These are phyloP conservation scores for Turnix velox DNA, from an alignment of 2,113 vertebrate species.

Conservation along the genomic window DNA sequence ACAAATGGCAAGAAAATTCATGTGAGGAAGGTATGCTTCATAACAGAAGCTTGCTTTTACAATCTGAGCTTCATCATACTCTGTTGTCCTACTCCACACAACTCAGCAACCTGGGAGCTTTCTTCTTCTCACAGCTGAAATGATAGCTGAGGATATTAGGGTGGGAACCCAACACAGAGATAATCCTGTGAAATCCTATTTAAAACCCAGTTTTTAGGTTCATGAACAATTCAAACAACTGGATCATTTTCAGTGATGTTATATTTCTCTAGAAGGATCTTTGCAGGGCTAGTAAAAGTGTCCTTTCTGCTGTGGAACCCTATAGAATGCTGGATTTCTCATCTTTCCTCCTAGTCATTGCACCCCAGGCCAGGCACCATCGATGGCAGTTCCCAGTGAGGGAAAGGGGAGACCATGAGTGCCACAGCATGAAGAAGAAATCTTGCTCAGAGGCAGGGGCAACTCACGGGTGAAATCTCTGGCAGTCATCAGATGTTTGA, in stretches of 20 bases:
- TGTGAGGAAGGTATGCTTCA: background rate
- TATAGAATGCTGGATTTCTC: background rate
- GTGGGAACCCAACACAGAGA: background rate
- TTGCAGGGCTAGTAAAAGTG: background rate
- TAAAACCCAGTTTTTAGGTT: background rate
- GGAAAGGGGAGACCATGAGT: background rate
- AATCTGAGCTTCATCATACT: background rate
- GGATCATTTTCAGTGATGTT: background rate
- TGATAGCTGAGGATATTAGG: background rate
- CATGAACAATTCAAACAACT: background rate
- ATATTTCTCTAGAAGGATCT: background rate
- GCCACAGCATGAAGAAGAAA: background rate
- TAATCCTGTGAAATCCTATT: background rate
- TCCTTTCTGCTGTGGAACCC: background rate
- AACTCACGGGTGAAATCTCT: background rate
- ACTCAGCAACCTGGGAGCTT: background rate
- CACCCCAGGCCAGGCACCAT: background rate
- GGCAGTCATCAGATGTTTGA: background rate
- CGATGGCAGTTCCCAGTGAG: background rate
- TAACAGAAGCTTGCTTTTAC: background rate
- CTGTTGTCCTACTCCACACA: background rate
- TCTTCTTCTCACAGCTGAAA: background rate
- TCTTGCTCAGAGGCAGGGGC: background rate
- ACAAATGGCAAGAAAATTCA: background rate
- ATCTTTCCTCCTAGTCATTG: background rate